A percentile compares a stretch with the other conserved stretches of the same genome.
Evolutionary conservation across 2,113 vertebrate species (phyloP).

Genomic region (Zosterops japonicus): DNA sequence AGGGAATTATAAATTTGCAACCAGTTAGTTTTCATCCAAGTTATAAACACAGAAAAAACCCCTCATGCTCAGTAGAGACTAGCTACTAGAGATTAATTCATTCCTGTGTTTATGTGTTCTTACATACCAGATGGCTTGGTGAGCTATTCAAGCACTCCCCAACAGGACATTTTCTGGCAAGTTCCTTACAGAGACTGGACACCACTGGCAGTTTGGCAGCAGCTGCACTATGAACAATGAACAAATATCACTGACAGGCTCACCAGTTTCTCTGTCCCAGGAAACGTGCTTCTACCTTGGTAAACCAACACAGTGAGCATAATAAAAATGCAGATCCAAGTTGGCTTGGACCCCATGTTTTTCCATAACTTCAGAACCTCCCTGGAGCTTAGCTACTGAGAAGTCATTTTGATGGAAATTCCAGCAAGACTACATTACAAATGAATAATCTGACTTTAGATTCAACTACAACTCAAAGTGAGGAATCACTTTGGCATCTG

Average conservation of each 20-base stretch:
- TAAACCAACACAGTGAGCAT: background rate
- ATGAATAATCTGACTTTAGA: background rate
- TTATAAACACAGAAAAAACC: fast-evolving
- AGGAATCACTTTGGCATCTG: background rate
- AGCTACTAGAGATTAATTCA: background rate
- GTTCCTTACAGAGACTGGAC: background rate
- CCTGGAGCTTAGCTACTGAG: background rate
- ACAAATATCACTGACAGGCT: background rate
- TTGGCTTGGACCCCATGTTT: background rate
- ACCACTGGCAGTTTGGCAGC: slow-evolving; percentile 2
- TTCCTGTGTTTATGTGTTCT: background rate
- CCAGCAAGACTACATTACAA: background rate
- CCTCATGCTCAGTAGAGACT: background rate
- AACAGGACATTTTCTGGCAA: slow-evolving; percentile 9
- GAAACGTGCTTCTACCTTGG: background rate
- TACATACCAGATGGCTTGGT: slow-evolving; percentile 11
- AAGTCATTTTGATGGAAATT: background rate
- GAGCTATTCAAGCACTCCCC: background rate
- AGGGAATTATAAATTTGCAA: background rate
- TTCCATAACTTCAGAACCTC: background rate
- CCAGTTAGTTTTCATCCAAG: background rate
- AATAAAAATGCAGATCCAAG: background rate
- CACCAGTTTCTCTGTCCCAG: background rate
- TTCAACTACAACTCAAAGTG: background rate
- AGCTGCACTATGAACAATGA: background rate